Conservation (phyloP, 2,797 vertebrate species). For the Syngnathus rostellatus region DNA sequence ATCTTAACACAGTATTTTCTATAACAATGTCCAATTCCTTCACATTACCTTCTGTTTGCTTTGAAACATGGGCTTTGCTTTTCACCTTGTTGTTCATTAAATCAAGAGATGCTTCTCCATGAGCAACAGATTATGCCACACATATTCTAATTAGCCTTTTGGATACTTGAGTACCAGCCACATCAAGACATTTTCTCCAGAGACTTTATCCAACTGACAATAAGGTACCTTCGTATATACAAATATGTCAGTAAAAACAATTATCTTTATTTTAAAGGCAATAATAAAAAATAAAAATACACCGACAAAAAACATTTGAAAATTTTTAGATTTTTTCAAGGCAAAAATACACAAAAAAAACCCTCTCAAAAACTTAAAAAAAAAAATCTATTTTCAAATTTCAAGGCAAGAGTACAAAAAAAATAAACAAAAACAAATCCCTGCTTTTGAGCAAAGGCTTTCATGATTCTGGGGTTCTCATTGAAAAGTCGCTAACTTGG, state of each 20-base stretch:
- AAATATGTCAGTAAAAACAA: background rate
- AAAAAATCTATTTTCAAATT: no score
- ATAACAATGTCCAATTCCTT: no score
- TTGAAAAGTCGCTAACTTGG: background rate
- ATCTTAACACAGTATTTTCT: background rate
- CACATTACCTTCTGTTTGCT: background rate
- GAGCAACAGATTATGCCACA: background rate
- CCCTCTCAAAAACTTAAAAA: no score
- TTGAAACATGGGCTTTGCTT: background rate
- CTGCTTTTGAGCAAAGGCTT: background rate
- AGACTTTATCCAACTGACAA: no score
- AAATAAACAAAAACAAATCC: constrained; percentile 22
- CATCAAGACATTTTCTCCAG: no score
- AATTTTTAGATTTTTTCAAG: no score
- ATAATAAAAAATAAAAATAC: constrained; percentile 23
- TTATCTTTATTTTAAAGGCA: background rate
- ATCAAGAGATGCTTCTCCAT: background rate
- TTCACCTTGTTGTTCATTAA: background rate
- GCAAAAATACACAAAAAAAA: background rate
- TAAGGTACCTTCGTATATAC: no score
- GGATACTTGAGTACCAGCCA: background rate
- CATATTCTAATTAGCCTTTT: background rate
- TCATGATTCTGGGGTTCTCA: background rate
- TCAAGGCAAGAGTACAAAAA: constrained; percentile 25
- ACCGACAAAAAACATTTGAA: no score